Evolutionary conservation across 2,888 invertebrate species (phyloP).

Genomic region (Capitulum mitella): DNA sequence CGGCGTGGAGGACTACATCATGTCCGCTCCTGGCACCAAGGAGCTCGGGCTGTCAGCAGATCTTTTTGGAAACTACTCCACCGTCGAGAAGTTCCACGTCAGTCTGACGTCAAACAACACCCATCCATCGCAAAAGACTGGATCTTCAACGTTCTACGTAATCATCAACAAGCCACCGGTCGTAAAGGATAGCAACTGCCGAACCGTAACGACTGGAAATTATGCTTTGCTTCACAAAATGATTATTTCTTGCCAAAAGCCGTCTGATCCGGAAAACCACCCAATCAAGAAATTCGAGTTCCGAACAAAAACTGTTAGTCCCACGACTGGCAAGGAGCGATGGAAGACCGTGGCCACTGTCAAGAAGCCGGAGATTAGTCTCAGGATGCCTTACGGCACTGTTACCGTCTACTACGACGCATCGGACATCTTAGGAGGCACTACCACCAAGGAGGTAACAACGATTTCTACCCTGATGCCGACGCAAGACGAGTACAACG

Average conservation of each 20-base stretch:
- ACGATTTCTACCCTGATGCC: neutral
- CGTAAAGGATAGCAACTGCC: neutral
- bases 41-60: neutral
- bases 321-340: neutral
- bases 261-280: neutral
- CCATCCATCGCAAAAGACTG: neutral
- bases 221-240: neutral
- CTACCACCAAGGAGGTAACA: neutral
- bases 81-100: neutral
- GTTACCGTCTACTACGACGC: neutral
- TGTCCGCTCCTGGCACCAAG: neutral
- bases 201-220: neutral
- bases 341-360: neutral
- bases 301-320: neutral
- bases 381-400: neutral
- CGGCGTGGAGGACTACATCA: neutral
- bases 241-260: neutral
- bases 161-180: slow-evolving; percentile 1
- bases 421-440: neutral
- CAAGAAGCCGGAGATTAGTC: neutral
- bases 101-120: neutral
- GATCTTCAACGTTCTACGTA: neutral
- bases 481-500: neutral
- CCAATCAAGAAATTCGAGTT: neutral
- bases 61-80: neutral